These are phyloP conservation scores for Napeogenes inachia DNA, from an alignment of 2,888 invertebrate species.

Conservation along the genomic window DNA sequence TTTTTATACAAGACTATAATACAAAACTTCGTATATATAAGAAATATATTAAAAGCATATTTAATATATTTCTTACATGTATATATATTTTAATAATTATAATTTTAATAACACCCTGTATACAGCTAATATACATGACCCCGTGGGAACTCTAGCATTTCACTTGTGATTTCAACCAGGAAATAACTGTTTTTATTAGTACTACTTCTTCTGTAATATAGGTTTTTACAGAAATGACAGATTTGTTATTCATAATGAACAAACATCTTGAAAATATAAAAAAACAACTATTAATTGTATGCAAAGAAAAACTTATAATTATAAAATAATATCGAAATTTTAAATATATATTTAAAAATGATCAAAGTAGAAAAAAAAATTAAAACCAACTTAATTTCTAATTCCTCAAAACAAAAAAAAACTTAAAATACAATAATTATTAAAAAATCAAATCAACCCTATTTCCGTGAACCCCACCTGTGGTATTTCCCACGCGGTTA, in stretches of 20 bases:
- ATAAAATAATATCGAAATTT: too few species aligned
- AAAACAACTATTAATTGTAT: too few species aligned
- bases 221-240: conserved; percentile 10
- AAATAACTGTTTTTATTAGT: conserved; percentile 49
- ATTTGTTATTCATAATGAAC: background rate
- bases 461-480: too few species aligned
- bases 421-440: background rate
- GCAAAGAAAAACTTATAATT: too few species aligned
- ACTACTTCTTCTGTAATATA: conserved; percentile 13
- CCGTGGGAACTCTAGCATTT: conserved; percentile 62
- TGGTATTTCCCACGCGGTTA: conserved; percentile 6
- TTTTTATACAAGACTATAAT: too few species aligned
- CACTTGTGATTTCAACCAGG: conserved; percentile 46
- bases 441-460: too few species aligned
- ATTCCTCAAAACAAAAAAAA: background rate
- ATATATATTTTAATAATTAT: conserved; percentile 4
- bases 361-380: too few species aligned
- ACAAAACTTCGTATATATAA: too few species aligned
- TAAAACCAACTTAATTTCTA: too few species aligned
- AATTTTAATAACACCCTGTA: conserved; percentile 43
- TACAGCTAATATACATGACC: conserved; percentile 40
- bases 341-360: too few species aligned
- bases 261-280: background rate
- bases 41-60: too few species aligned
- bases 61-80: too few species aligned